These are phyloP conservation scores for Andrena trimmerana DNA, from an alignment of 2,888 invertebrate genomes.

Conservation along the genomic window DNA sequence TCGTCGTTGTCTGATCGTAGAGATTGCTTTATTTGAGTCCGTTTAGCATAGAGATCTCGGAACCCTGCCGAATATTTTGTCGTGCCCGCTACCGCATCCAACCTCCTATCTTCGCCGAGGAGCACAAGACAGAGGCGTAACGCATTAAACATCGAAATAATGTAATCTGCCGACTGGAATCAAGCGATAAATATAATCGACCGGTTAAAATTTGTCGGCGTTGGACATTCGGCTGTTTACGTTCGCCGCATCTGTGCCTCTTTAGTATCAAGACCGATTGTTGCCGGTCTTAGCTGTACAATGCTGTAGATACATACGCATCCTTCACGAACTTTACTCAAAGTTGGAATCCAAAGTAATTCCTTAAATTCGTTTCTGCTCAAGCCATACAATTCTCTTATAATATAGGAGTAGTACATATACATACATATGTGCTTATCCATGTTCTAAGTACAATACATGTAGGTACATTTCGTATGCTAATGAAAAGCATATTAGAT, in stretches of 20 bases:
- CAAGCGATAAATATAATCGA: slow-evolving; percentile 79
- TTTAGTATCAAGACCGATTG: slow-evolving; percentile 31
- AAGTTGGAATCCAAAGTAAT: not conserved
- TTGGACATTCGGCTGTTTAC: slow-evolving; percentile 46
- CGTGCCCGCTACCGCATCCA: slow-evolving; percentile 46
- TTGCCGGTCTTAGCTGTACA: slow-evolving; percentile 1
- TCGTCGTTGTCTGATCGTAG: slow-evolving; percentile 77
- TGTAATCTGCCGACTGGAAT: slow-evolving; percentile 76
- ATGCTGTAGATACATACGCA: not conserved
- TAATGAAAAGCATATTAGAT: too few species aligned
- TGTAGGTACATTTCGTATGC: too few species aligned
- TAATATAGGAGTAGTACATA: too few species aligned
- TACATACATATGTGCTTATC: too few species aligned
- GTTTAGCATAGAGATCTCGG: slow-evolving; percentile 70
- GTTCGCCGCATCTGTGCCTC: slow-evolving; percentile 58
- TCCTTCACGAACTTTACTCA: not conserved
- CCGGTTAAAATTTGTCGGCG: slow-evolving; percentile 76
- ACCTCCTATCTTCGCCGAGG: slow-evolving; percentile 4
- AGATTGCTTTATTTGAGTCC: slow-evolving; percentile 81
- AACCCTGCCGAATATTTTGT: slow-evolving; percentile 68
- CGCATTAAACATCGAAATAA: slow-evolving; percentile 78
- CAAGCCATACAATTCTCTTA: too few species aligned
- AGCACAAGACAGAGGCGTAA: slow-evolving; percentile 57
- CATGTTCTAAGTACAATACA: too few species aligned
- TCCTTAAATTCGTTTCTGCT: too few species aligned